A percentile compares a stretch with the other conserved stretches of the same genome.
Evolutionary conservation across 2,888 invertebrate species (phyloP).

Genomic region (Xestia c-nigrum): DNA sequence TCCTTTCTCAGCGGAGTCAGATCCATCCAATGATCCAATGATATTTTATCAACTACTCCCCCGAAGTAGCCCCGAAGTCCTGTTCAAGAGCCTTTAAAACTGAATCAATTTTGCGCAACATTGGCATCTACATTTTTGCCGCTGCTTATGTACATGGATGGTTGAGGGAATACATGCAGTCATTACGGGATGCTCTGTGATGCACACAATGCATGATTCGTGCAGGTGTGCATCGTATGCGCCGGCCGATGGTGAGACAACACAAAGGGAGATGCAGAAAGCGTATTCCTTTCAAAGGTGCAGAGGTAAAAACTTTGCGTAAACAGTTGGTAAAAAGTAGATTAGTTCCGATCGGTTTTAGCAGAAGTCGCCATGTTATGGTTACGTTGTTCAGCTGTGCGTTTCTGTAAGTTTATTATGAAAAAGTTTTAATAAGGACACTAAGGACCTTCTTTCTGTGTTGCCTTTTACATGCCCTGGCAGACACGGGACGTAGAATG

Average conservation of each 20-base stretch:
- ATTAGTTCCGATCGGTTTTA: neutral
- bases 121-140: conserved; percentile 46
- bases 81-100: conserved; percentile 18
- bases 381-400: neutral
- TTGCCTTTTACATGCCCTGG: neutral
- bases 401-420: neutral
- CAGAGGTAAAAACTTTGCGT: neutral
- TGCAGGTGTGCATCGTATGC: conserved; percentile 60
- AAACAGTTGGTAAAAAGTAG: neutral
- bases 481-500: conserved; percentile 68
- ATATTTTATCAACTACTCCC: neutral
- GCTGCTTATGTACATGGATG: conserved; percentile 13
- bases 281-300: neutral
- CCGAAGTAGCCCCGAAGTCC: neutral
- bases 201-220: conserved; percentile 64
- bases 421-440: neutral
- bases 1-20: neutral
- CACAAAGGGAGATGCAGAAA: conserved; percentile 23
- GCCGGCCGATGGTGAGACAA: conserved; percentile 54
- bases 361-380: too few species aligned
- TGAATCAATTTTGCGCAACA: conserved; percentile 23
- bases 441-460: conserved; percentile 27
- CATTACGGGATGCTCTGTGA: conserved; percentile 60
- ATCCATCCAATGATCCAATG: neutral
- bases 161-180: conserved; percentile 52